A percentile compares a stretch with the other conserved stretches of the same genome.
phyloP scores from a whole-genome alignment of 2,797 vertebrate genomes.

The Trachurus trachurus region DNA sequence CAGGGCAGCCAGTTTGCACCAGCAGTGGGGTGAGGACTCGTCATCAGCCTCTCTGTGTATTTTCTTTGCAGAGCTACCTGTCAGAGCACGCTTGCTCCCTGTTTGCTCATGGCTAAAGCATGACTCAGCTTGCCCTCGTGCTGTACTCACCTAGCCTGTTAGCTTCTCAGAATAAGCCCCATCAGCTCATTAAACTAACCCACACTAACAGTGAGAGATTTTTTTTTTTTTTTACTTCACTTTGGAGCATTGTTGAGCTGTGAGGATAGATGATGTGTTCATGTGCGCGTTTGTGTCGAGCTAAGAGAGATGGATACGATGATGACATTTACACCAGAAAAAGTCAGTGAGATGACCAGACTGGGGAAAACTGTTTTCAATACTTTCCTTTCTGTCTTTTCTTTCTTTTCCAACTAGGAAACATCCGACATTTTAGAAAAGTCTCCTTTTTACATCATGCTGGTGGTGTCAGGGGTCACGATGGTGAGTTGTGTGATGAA shows the following conservation, averaged over 20 bases:
- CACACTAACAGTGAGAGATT: conserved; percentile 10
- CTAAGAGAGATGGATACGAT: not conserved
- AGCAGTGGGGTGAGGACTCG: conserved; percentile 39
- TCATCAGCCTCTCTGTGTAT: conserved; percentile 3
- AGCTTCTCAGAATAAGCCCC: conserved; percentile 10
- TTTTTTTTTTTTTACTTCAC: not conserved
- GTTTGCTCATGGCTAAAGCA: conserved; percentile 70
- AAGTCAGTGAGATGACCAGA: not conserved
- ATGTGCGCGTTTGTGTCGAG: too few species aligned
- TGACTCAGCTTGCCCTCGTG: conserved; percentile 54
- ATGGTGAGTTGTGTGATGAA: conserved; percentile 71
- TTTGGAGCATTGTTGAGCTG: conserved; percentile 5
- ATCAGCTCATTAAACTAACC: conserved; percentile 40
- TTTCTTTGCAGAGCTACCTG: conserved; percentile 68
- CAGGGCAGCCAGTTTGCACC: conserved; percentile 45
- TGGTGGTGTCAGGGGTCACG: conserved; percentile 57
- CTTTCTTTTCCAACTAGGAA: conserved; percentile 64
- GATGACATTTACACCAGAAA: conserved; percentile 1
- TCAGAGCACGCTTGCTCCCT: conserved; percentile 69
- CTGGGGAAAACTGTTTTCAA: conserved; percentile 46
- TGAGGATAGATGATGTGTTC: not conserved
- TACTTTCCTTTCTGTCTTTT: conserved; percentile 51
- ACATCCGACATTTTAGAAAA: conserved; percentile 72
- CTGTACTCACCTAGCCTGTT: conserved; percentile 42
- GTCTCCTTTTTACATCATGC: conserved; percentile 74